Evolutionary conservation across 2,113 vertebrate species (phyloP), one percentile per base, ranked within the genome.

Genomic region (Colius striatus): DNA sequence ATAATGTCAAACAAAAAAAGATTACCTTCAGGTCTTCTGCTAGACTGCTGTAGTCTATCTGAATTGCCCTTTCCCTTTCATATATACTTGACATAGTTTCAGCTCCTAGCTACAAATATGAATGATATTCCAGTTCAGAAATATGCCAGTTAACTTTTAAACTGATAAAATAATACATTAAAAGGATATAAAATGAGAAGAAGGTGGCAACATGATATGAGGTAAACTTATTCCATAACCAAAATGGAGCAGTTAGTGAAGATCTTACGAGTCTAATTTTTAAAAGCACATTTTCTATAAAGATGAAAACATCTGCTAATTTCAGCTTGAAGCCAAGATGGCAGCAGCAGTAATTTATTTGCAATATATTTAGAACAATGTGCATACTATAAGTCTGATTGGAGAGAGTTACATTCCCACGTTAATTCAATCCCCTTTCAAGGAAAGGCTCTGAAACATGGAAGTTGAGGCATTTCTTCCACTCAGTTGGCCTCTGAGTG

Each of bases 21-120:
- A 50, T 67, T 96, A 99, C 99, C 98, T 97, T 98, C 58, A 98
- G 20, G 10, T 98, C 84, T 1, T 89, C 67, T 8, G 70, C 53
- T 67, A 99, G 96, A 16, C 68, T 50, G 50, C 98, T 98, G 96
- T 99, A 99, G 95, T 99, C 98, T 21, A 99, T 94, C 85, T 98
- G 77, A 7, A 99, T 95, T 38, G 94, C 97, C 14, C 92, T 98
- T 74, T 99, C 99, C 84, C 97, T 98, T 86, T 99, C 98, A 32
- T 98, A 99, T 87, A 99, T 97, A 71, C 97, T 93, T 58, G 94
- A 18, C 1, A 98, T 97, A 34, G 75, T 27, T 82, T 98, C 98
- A 22, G 98, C 84, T 84, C 98, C 98, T 83, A 98, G 61, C 99
- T 99, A 78, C 20, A 97, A 76, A 96, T 17, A 94, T 0, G 8